A percentile compares a stretch with the other conserved stretches of the same genome.
Conservation (phyloP, 2,888 invertebrate genomes). For the Tortricodes alternella region DNA sequence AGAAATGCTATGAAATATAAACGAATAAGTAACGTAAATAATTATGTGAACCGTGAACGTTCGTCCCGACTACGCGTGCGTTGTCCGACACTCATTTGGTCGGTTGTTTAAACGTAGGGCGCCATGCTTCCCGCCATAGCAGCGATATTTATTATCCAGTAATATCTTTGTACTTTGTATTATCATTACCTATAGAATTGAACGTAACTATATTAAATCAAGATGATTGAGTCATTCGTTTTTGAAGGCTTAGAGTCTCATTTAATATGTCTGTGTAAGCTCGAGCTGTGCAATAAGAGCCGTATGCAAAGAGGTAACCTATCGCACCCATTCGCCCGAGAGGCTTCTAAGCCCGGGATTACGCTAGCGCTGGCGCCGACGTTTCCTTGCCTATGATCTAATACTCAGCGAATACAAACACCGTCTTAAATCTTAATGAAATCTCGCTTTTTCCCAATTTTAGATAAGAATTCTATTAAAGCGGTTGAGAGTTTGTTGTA, state of each 20-base stretch:
- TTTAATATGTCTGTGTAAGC: neutral
- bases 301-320: constrained; percentile 33
- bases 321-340: constrained; percentile 37
- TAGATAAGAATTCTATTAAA: neutral
- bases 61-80: too few species aligned
- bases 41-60: too few species aligned
- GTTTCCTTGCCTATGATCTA: constrained; percentile 37
- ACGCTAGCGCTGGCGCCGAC: constrained; percentile 35
- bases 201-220: too few species aligned
- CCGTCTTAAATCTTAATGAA: neutral
- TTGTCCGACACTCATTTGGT: too few species aligned
- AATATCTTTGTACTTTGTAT: too few species aligned
- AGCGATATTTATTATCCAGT: too few species aligned
- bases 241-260: neutral
- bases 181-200: too few species aligned
- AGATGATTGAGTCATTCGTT: too few species aligned
- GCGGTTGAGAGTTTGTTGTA: constrained; percentile 30
- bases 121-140: too few species aligned
- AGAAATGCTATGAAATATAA: too few species aligned
- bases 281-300: neutral
- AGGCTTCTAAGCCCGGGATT: constrained; percentile 62
- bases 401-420: constrained; percentile 31
- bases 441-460: neutral
- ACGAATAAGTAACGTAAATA: too few species aligned
- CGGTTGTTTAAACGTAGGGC: too few species aligned